Evolutionary conservation across 2,888 invertebrate species (phyloP).

Genomic region (Seladonia tumulorum): DNA sequence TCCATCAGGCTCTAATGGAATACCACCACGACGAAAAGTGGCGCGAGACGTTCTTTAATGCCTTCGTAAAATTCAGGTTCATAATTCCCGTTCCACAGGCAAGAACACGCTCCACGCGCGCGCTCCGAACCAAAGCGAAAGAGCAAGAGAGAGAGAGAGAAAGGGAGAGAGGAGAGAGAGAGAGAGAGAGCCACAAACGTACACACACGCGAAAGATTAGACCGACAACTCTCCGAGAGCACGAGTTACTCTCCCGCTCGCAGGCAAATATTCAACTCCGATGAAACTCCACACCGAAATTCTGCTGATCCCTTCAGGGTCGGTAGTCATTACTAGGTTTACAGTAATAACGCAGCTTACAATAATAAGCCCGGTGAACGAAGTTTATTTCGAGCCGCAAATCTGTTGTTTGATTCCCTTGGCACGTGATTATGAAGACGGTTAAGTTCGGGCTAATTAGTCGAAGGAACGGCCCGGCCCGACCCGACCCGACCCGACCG

Average conservation of each 20-base stretch:
- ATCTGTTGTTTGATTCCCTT: conserved; percentile 67
- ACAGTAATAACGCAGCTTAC: conserved; percentile 67
- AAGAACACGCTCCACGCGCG: conserved; percentile 28
- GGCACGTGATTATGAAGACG: conserved; percentile 39
- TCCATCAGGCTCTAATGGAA: conserved; percentile 65
- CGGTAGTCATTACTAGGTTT: conserved; percentile 74
- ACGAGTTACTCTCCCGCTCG: conserved; percentile 59
- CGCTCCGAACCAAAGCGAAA: background rate
- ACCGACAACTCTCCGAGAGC: conserved; percentile 47
- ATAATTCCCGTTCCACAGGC: conserved; percentile 60
- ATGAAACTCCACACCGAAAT: conserved; percentile 72
- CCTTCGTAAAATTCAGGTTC: conserved; percentile 72
- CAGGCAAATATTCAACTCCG: conserved; percentile 77
- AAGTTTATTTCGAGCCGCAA: conserved; percentile 65
- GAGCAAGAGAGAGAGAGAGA: background rate
- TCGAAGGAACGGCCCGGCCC: conserved; percentile 45
- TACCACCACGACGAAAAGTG: conserved; percentile 62
- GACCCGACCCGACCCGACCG: background rate
- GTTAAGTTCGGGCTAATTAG: conserved; percentile 63
- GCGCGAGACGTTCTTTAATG: conserved; percentile 73
- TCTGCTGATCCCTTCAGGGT: conserved; percentile 75
- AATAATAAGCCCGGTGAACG: conserved; percentile 65
- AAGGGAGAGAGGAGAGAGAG: background rate
- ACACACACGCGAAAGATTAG: conserved; percentile 57
- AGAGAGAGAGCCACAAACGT: background rate